phyloP scores from a whole-genome alignment of 2,113 vertebrate genomes.

The Columbina picui region DNA sequence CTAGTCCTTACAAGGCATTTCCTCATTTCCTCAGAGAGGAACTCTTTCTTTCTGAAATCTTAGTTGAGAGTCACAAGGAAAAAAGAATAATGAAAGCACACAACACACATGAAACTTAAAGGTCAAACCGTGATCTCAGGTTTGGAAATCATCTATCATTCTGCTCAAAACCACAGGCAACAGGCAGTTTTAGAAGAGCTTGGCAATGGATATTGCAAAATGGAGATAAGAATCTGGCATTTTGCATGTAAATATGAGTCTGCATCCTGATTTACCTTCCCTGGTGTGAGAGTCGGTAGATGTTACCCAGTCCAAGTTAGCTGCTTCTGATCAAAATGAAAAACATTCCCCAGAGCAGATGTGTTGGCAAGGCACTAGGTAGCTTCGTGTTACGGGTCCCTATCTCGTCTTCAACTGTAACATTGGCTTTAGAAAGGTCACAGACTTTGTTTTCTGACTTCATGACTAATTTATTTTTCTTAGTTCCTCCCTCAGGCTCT shows the following conservation, averaged over 20 bases:
- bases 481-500: constrained; percentile 35
- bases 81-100: constrained; percentile 16
- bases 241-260: background rate
- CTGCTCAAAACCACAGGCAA: constrained; percentile 1
- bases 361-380: constrained; percentile 39
- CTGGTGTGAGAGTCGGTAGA: background rate
- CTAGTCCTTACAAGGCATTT: constrained; percentile 27
- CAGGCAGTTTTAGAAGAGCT: background rate
- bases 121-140: constrained; percentile 29
- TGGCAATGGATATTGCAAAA: background rate
- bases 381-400: background rate
- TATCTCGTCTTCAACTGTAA: constrained; percentile 12
- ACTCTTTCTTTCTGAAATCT: background rate
- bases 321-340: constrained; percentile 50
- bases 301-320: constrained; percentile 34
- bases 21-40: constrained; percentile 19
- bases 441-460: constrained; percentile 52
- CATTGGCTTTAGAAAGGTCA: constrained; percentile 52
- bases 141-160: constrained; percentile 28
- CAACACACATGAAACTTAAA: constrained; percentile 26
- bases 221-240: constrained; percentile 16
- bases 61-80: background rate
- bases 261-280: constrained; percentile 17
- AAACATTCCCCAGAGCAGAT: constrained; percentile 57
- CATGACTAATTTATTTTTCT: constrained; percentile 61